Evolutionary conservation across 1,140 invertebrate species (phyloP).

Genomic region (Alviniconcha marisindica): DNA sequence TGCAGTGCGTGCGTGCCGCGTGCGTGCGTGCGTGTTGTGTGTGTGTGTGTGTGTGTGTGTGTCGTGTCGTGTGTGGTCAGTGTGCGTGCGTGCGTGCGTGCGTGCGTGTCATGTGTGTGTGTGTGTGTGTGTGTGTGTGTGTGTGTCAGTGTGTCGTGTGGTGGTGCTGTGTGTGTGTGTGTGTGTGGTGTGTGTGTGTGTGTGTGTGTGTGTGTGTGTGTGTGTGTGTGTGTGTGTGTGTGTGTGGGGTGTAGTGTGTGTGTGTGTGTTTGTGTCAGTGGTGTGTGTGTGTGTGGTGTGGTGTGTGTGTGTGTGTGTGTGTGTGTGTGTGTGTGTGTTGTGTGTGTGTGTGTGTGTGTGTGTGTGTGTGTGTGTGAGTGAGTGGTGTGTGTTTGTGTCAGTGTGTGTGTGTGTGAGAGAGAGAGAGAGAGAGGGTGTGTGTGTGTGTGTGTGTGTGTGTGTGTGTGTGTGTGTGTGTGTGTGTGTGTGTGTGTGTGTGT

Average conservation of each 20-base stretch:
- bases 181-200: not conserved
- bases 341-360: not conserved
- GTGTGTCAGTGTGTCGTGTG: not conserved
- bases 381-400: not conserved
- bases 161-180: not conserved
- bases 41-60: too few relatives aligned
- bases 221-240: slow-evolving; percentile 10
- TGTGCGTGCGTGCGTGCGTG: not conserved
- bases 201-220: slow-evolving; percentile 6
- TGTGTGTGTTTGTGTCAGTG: not conserved
- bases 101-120: not conserved
- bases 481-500: slow-evolving; percentile 25
- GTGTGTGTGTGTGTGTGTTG: not conserved
- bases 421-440: not conserved
- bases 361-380: not conserved
- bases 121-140: not conserved
- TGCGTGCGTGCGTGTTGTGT: too few relatives aligned
- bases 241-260: not conserved
- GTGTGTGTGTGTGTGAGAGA: not conserved
- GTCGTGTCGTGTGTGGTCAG: not conserved
- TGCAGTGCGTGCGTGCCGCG: too few relatives aligned
- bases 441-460: not conserved
- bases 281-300: slow-evolving; percentile 5
- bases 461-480: not conserved
- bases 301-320: slow-evolving; percentile 2